Percentiles rank a stretch among this genome's conserved stretches.
Evolutionary conservation across 2,797 vertebrate genomes (phyloP).

Genomic region (Oreochromis mossambicus): DNA sequence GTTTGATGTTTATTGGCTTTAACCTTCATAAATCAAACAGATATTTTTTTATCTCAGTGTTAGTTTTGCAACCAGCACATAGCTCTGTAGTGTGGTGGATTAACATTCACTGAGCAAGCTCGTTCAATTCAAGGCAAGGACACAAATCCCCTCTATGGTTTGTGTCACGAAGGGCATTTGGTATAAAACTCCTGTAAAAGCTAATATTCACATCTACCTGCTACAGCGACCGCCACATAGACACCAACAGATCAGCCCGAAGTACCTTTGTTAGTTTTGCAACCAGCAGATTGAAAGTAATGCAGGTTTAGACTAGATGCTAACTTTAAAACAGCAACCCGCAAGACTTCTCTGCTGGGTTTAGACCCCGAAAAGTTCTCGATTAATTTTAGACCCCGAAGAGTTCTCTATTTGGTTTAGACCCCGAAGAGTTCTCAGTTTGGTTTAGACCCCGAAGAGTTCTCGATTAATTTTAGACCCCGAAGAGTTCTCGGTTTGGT

Average conservation of each 20-base stretch:
- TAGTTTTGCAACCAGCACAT: not conserved
- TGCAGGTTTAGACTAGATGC: not conserved
- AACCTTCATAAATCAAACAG: not conserved
- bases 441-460: accelerated
- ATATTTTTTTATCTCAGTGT: accelerated
- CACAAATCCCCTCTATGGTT: not conserved
- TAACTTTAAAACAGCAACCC: not conserved
- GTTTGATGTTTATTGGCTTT: not conserved
- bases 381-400: too few relatives aligned
- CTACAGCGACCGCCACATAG: not conserved
- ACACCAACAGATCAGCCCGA: not conserved
- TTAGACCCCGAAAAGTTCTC: accelerated
- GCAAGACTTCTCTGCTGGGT: not conserved
- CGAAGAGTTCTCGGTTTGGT: accelerated
- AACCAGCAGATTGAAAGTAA: not conserved
- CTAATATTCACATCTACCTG: not conserved
- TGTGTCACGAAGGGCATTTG: not conserved
- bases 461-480: accelerated
- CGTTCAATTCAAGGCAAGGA: not conserved
- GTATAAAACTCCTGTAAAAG: not conserved
- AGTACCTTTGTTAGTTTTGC: not conserved
- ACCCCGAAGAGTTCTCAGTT: accelerated
- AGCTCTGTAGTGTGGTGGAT: not conserved
- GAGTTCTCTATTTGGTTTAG: accelerated
- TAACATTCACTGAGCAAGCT: not conserved